Evolutionary conservation across 2,113 vertebrate genomes (phyloP).

Genomic region (Labeo catla): DNA sequence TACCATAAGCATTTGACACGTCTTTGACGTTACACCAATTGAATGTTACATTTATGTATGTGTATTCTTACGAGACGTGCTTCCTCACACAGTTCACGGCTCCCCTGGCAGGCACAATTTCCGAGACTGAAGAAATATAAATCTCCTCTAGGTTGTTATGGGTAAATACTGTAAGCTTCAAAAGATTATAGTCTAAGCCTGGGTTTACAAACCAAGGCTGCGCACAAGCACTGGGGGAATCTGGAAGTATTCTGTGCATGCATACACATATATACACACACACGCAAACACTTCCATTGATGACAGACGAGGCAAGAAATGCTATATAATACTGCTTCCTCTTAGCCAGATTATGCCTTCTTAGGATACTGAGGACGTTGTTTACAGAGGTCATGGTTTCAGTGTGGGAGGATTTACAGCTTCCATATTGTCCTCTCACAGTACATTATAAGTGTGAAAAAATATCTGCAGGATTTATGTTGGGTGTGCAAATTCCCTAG

Average conservation of each 20-base stretch:
- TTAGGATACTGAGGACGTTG: slow-evolving; percentile 62
- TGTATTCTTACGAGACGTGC: neutral
- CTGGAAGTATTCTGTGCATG: slow-evolving; percentile 61
- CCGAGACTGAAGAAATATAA: slow-evolving; percentile 47
- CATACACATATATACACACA: neutral
- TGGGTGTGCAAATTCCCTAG: slow-evolving; percentile 23
- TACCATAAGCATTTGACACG: neutral
- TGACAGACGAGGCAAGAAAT: slow-evolving; percentile 60
- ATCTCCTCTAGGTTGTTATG: slow-evolving; percentile 45
- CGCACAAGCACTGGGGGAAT: slow-evolving; percentile 29
- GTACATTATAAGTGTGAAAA: slow-evolving; percentile 28
- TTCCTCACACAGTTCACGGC: slow-evolving; percentile 3
- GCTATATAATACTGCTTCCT: slow-evolving; percentile 66
- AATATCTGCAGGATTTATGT: slow-evolving; percentile 37
- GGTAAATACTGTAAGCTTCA: slow-evolving; percentile 58
- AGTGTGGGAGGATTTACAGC: slow-evolving; percentile 10
- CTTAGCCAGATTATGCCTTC: slow-evolving; percentile 69
- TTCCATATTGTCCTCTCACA: slow-evolving; percentile 35
- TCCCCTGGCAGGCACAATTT: slow-evolving; percentile 45
- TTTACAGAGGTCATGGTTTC: slow-evolving; percentile 50
- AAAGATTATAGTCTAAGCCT: slow-evolving; percentile 55
- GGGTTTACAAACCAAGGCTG: slow-evolving; percentile 50
- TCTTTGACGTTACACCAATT: slow-evolving; percentile 10
- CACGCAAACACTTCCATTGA: slow-evolving; percentile 32
- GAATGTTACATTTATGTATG: neutral